Base-by-base conservation (phyloP, 2,113 vertebrate genomes). In the Semicossyphus pulcher region DNA sequence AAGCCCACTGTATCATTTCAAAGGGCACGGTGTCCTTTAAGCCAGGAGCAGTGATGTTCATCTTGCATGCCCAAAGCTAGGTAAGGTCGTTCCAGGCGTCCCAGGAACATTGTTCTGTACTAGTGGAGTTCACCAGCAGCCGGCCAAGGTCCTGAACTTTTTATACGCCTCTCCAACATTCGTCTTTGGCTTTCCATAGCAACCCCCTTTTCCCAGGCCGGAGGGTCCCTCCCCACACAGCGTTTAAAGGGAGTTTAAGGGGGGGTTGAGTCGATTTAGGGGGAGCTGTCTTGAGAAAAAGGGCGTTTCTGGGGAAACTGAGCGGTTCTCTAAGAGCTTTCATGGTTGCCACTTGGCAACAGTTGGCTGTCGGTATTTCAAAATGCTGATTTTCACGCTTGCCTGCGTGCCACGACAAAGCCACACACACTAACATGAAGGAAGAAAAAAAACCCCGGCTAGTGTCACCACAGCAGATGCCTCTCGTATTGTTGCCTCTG, bases 141-240 rank as follows among this genome's bases (percentile, higher is more conserved):
- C 60, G 15, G 54, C 71, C 72, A 80, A 76, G 80, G 80, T 73
- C 81, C 56, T 84, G 81, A 88, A 93, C 88, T 85, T 89, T 90
- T 84, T 85, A 86, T 76, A 81, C 68, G 75, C 82, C 77, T 80
- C 58, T 86, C 85, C 75, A 86, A 86, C 91, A 91, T 88, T 93
- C 23, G 56, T 73, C 58, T 76, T 32, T 72, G 53, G 62, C 58
- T 74, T 73, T 78, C 90, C 89, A 91, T 92, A 83, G 89, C 85
- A 92, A 93, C 90, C 36, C 68, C 72, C 70, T 66, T 88, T 93
- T 93, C 92, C 90, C 90, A 92, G 87, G 85, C 75, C 48, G 80
- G 37, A 81, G 63, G 36, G 25, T 62, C 78, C 67, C 81, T 62
- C 84, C 67, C 61, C 74, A 72, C 54, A 47, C 64, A 67, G 71